A percentile compares a stretch with the other conserved stretches of the same genome.
Conservation (phyloP, 2,113 vertebrate species). For the Hylia prasina region DNA sequence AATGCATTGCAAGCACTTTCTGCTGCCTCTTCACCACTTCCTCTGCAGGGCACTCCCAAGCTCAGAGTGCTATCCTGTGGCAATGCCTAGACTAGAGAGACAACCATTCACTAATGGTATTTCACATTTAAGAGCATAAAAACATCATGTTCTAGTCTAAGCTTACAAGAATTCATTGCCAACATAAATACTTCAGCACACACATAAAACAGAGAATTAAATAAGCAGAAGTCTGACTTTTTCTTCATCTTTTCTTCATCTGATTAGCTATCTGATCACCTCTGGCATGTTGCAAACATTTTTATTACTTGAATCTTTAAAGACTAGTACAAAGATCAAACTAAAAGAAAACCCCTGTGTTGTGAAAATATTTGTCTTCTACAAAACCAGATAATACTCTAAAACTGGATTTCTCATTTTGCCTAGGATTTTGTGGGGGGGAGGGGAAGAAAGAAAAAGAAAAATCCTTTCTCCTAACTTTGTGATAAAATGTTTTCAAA, state of each 20-base stretch:
- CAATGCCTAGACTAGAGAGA: not conserved
- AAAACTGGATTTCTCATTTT: not conserved
- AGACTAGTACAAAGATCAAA: not conserved
- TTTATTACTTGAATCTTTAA: not conserved
- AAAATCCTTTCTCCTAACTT: not conserved
- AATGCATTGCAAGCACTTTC: not conserved
- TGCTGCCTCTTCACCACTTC: not conserved
- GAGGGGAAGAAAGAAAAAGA: not conserved
- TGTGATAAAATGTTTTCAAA: not conserved
- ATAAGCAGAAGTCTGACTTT: constrained; percentile 5
- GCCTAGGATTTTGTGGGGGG: not conserved
- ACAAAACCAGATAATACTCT: not conserved
- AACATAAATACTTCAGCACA: constrained; percentile 47
- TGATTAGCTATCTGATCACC: constrained; percentile 33
- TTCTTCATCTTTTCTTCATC: constrained; percentile 26
- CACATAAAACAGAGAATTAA: constrained; percentile 52
- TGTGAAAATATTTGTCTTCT: not conserved
- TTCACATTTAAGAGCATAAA: constrained; percentile 26
- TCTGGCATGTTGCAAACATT: not conserved
- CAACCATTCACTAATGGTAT: not conserved
- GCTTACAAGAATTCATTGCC: constrained; percentile 25
- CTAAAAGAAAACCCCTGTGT: not conserved
- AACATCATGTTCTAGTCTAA: not conserved
- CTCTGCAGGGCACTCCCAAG: not conserved
- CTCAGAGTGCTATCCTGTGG: not conserved